Evolutionary conservation across 2,888 invertebrate species (phyloP).

Genomic region (Pollenia griseotomentosa): DNA sequence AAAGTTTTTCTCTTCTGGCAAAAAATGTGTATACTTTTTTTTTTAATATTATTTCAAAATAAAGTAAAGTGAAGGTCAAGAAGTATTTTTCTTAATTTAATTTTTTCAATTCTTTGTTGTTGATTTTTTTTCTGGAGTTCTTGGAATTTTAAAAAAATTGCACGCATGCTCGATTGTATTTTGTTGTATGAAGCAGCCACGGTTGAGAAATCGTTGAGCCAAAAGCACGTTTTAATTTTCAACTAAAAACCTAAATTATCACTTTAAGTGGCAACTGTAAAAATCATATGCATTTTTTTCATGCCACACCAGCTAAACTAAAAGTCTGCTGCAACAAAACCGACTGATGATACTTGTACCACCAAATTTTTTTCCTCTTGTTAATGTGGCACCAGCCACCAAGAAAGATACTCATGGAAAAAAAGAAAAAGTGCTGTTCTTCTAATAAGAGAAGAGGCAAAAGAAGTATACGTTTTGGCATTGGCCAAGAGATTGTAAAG

Average conservation of each 20-base stretch:
- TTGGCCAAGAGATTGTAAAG: conserved; percentile 15
- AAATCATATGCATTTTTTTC: conserved; percentile 67
- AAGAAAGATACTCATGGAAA: conserved; percentile 35
- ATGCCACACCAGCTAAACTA: conserved; percentile 52
- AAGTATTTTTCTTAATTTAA: conserved; percentile 21
- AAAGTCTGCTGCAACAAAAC: background rate
- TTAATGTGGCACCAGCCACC: conserved; percentile 44
- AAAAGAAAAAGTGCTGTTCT: conserved; percentile 18
- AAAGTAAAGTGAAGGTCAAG: conserved; percentile 64
- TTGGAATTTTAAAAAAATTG: conserved; percentile 68
- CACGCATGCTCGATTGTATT: conserved; percentile 62
- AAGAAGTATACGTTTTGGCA: conserved; percentile 15
- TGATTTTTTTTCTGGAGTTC: conserved; percentile 49
- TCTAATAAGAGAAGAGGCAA: conserved; percentile 29
- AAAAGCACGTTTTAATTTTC: conserved; percentile 71
- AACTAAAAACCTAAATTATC: conserved; percentile 72
- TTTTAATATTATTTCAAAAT: conserved; percentile 1
- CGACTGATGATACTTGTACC: conserved; percentile 29
- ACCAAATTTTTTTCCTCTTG: conserved; percentile 53
- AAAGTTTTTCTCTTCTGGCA: background rate
- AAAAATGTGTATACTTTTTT: conserved; percentile 29
- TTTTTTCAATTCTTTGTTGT: conserved; percentile 32
- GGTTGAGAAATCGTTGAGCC: conserved; percentile 39
- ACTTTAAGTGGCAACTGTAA: conserved; percentile 73
- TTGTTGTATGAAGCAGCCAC: background rate